Base-by-base conservation (phyloP, 2,113 vertebrate genomes). In the Labeo catla region DNA sequence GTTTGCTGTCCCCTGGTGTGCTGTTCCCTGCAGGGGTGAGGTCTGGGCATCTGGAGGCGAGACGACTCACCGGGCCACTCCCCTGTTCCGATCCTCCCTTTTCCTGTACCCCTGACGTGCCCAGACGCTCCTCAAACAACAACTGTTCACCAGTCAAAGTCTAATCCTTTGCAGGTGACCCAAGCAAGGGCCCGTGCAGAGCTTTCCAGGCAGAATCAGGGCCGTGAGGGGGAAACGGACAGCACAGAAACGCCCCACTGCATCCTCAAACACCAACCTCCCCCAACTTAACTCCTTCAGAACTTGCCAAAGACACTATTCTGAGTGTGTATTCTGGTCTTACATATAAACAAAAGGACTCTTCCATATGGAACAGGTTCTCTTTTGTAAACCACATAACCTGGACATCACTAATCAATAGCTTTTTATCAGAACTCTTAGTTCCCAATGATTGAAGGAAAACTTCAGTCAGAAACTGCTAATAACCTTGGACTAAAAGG, bases 111-210 rank as follows among this genome's bases (percentile, higher is more conserved):
- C 81, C 76, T 59, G 90, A 88, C 23, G 89, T 90, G 93, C 92
- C 94, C 93, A 93, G 94, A 94, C 91, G 92, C 89, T 93, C 84
- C 92, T 95, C 93, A 93, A 93, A 94, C 94, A 94, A 94, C 94
- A 94, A 94, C 94, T 94, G 93, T 94, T 90, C 94, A 91, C 89
- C 78, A 76, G 86, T 65, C 66, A 89, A 80, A 43, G 59, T 90
- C 87, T 95, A 95, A 95, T 95, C 94, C 94, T 91, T 91, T 93
- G 91, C 95, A 95, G 95, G 95, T 95, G 94, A 95, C 94, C 94
- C 90, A 90, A 90, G 83, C 86, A 50, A 66, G 72, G 68, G 52
- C 45, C 73, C 9, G 92, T 91, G 91, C 90, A 90, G 92, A 91
- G 92, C 93, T 91, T 91, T 76, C 61, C 94, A 91, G 70, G 83